Evolutionary conservation across 2,888 invertebrate genomes (phyloP), one percentile per base, ranked within the genome.

Genomic region (Meandrusa payeni): DNA sequence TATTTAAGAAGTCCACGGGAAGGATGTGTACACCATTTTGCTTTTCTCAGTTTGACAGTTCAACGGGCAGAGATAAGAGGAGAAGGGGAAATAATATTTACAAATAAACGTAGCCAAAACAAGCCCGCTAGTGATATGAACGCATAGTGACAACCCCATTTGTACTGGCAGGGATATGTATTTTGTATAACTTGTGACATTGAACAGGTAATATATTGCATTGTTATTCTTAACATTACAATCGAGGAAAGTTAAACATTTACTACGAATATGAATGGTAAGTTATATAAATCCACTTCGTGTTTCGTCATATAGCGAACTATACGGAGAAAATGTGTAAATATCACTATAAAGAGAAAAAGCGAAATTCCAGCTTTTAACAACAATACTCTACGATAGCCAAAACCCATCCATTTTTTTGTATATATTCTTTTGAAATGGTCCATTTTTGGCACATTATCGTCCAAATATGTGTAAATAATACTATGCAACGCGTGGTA

Each of bases 391-490:
- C 38, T 51, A 51, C 55, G 52, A 51, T 58, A 63, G 59, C 59
- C 60, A 61, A 61, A 64, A 60, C 56, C 62, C 60, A 61, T 68
- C 55, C 60, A 66, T 33, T 28, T n/a, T n/a, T n/a, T 31, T 34
- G 72, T 43, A 69, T 64, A 61, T 62, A 50, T 55, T 50, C 63
- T 57, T 59, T 64, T 56, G 57, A 63, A 59, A 75, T 80, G 80
- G 81, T 83, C 79, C 81, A 58, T 69, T 73, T 86, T 86, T 86
- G 85, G 85, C 85, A 85, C 86, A 76, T 70, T 54, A 64, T 65
- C 63, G 66, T 61, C 64, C 59, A 69, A 64, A 65, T 62, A 69
- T 59, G 62, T 64, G 57, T 65, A 65, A 76, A 76, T 77, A 83
- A 82, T 78, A 76, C 70, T 74, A 69, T 60, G 49, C 54, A 54